A percentile compares a stretch with the other conserved stretches of the same genome.
phyloP scores from a whole-genome alignment of 2,888 invertebrate species.

The Megaustenia siamemsis region DNA sequence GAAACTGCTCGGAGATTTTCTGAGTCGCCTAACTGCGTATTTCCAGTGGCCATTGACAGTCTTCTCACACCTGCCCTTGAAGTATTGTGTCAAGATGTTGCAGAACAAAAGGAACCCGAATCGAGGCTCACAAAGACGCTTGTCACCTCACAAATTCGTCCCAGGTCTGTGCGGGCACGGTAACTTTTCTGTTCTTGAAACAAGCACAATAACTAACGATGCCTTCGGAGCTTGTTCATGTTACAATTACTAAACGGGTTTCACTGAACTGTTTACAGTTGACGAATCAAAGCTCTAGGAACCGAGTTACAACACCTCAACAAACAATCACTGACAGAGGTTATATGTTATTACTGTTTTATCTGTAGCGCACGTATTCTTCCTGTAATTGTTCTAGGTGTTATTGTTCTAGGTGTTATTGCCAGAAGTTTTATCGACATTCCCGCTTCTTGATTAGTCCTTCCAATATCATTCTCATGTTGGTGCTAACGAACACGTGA shows the following conservation, averaged over 20 bases:
- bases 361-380: too few relatives aligned
- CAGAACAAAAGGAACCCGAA: slow-evolving; percentile 4
- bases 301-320: background rate
- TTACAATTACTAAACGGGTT: background rate
- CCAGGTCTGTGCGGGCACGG: background rate
- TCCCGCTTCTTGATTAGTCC: background rate
- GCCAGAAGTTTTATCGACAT: background rate
- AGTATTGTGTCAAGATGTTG: background rate
- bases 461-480: too few relatives aligned
- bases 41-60: background rate
- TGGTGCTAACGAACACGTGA: too few relatives aligned
- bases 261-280: background rate
- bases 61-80: slow-evolving; percentile 1
- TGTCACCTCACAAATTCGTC: background rate
- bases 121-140: background rate
- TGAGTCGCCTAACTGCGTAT: background rate
- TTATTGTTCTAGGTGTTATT: background rate
- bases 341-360: background rate
- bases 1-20: background rate
- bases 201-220: background rate
- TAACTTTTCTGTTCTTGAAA: background rate
- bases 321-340: background rate
- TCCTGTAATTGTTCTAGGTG: background rate
- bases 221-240: background rate
- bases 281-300: background rate